phyloP scores from a whole-genome alignment of 2,888 invertebrate genomes.

The Ceratothoa steindachneri region DNA sequence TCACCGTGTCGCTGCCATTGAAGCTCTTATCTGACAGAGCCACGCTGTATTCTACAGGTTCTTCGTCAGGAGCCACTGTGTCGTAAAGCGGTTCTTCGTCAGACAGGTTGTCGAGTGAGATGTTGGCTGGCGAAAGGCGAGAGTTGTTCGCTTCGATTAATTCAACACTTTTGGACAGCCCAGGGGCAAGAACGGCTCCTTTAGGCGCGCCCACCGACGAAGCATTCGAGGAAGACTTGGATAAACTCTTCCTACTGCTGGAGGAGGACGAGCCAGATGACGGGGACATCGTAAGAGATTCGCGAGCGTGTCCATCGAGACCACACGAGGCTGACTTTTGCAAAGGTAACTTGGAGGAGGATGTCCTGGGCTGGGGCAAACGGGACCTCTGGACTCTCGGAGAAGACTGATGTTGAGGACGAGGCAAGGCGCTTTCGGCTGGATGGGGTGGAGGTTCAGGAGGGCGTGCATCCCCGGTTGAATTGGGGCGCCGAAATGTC shows the following conservation, averaged over 20 bases:
- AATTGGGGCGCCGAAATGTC: conserved; percentile 50
- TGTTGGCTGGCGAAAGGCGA: conserved; percentile 26
- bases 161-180: conserved; percentile 31
- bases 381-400: conserved; percentile 21
- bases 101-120: conserved; percentile 36
- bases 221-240: conserved; percentile 40
- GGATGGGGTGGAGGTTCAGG: conserved; percentile 19
- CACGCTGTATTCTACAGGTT: conserved; percentile 58
- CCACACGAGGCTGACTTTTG: conserved; percentile 22
- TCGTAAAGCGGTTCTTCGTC: conserved; percentile 58
- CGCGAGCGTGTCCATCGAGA: background rate
- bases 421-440: background rate
- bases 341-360: conserved; percentile 17
- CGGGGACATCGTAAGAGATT: conserved; percentile 22
- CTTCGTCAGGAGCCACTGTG: conserved; percentile 57
- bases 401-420: conserved; percentile 20
- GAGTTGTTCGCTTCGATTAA: conserved; percentile 32
- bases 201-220: conserved; percentile 32
- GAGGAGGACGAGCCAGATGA: conserved; percentile 33
- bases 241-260: conserved; percentile 32
- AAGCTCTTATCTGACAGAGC: conserved; percentile 40
- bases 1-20: conserved; percentile 48
- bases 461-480: conserved; percentile 32
- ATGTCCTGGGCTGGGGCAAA: conserved; percentile 1
- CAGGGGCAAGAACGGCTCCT: conserved; percentile 31